Percentiles rank a stretch among this genome's conserved stretches.
Evolutionary conservation across 2,888 invertebrate species (phyloP).

Genomic region (Eupelmus urozonus): DNA sequence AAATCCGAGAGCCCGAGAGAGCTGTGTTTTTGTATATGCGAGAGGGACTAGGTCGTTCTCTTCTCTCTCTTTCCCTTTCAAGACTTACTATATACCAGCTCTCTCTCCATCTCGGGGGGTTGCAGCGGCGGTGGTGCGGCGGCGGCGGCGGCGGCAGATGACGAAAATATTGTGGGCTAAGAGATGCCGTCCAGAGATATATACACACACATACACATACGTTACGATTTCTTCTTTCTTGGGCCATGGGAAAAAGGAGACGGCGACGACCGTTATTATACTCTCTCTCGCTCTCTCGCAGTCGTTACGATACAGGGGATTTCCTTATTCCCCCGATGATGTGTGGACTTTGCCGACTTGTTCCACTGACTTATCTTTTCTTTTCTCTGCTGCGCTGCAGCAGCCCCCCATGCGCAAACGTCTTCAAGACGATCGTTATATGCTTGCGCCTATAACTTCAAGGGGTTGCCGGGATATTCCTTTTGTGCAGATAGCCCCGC

Average conservation of each 20-base stretch:
- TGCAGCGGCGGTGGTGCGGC: too few relatives aligned
- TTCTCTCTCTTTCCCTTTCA: background rate
- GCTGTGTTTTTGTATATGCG: too few relatives aligned
- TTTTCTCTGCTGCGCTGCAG: background rate
- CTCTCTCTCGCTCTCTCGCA: too few relatives aligned
- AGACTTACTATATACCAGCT: background rate
- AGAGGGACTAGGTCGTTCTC: background rate
- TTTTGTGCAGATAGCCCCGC: too few relatives aligned
- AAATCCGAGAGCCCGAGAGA: constrained; percentile 34
- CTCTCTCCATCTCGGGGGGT: background rate
- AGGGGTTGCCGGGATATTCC: too few relatives aligned
- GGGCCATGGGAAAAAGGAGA: constrained; percentile 55
- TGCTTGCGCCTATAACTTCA: too few relatives aligned
- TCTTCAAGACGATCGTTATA: background rate
- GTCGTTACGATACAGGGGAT: background rate
- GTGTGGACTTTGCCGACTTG: background rate
- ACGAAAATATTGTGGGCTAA: constrained; percentile 52
- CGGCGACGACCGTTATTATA: constrained; percentile 47
- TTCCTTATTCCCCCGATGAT: constrained; percentile 15
- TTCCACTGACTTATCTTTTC: background rate
- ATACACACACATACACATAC: constrained; percentile 22
- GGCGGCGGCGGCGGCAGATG: constrained; percentile 37
- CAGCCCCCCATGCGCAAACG: too few relatives aligned
- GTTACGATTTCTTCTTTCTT: constrained; percentile 12
- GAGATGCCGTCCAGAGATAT: constrained; percentile 48